Percentiles rank a stretch among this genome's conserved stretches.
Evolutionary conservation across 37 sponge, comb jelly and placozoan species (phyloP).

Genomic region (Cliona cf. orientalis): DNA sequence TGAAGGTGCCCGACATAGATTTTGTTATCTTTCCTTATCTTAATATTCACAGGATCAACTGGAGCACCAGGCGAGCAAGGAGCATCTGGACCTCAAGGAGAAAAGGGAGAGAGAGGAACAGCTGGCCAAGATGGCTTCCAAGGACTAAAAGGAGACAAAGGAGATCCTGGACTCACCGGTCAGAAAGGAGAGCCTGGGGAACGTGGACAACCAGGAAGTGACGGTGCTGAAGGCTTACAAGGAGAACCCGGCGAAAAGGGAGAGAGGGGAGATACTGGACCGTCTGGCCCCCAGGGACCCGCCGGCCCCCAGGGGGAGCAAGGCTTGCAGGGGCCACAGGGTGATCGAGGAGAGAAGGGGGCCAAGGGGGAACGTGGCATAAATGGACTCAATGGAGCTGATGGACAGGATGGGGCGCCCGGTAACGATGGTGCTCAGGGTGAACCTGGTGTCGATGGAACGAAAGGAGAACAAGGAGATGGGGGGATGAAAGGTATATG

Average conservation of each 20-base stretch:
- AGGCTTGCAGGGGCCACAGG: not conserved
- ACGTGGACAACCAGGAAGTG: not conserved
- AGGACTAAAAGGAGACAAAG: not conserved
- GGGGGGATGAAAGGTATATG: no score
- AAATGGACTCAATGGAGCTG: not conserved
- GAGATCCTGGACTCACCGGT: not conserved
- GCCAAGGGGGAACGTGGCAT: not conserved
- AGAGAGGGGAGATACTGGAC: not conserved
- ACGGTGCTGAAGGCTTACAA: not conserved
- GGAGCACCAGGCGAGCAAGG: not conserved
- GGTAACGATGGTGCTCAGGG: not conserved
- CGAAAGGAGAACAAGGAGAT: conserved; percentile 1
- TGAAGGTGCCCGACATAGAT: not conserved
- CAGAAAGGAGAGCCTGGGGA: not conserved
- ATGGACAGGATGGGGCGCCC: not conserved
- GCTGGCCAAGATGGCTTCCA: not conserved
- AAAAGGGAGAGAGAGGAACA: not conserved
- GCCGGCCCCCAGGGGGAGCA: not conserved
- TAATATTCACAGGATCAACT: not conserved
- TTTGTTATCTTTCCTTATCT: not conserved
- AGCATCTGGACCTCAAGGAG: not conserved
- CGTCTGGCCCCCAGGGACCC: not conserved
- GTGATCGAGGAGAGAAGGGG: not conserved
- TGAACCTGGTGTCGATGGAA: not conserved
- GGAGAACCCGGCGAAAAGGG: not conserved